phyloP scores from a whole-genome alignment of 2,113 vertebrate genomes.

The Phodopus roborovskii region DNA sequence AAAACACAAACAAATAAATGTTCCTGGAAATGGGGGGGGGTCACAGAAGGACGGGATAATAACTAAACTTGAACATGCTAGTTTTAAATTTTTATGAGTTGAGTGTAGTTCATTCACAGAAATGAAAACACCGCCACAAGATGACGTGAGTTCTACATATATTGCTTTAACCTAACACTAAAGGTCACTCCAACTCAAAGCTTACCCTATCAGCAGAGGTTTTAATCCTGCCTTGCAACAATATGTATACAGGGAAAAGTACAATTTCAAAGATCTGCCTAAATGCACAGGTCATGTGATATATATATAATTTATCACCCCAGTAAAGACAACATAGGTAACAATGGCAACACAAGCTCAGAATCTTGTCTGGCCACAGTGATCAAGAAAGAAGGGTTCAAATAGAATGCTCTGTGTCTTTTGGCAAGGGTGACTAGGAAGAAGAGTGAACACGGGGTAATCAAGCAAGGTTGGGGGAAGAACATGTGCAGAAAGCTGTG shows the following conservation, averaged over 20 bases:
- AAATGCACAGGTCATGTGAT: not conserved
- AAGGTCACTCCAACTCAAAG: not conserved
- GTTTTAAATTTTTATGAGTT: not conserved
- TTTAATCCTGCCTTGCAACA: not conserved
- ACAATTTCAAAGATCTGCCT: not conserved
- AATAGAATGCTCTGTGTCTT: not conserved
- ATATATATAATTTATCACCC: fast-evolving
- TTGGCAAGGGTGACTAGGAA: not conserved
- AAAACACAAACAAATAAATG: no score
- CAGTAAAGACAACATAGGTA: not conserved
- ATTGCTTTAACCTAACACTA: not conserved
- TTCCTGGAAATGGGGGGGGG: not conserved
- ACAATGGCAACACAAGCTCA: not conserved
- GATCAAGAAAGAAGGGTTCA: not conserved
- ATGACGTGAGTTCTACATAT: not conserved
- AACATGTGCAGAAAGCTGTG: fast-evolving
- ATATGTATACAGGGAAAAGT: not conserved
- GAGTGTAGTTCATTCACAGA: not conserved
- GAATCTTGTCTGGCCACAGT: not conserved
- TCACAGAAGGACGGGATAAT: not conserved
- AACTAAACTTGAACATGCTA: not conserved
- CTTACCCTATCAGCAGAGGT: not conserved
- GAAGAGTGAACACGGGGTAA: not conserved
- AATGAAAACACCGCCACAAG: not conserved
- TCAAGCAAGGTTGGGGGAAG: fast-evolving